Conservation (phyloP, 2,797 vertebrate species). For the Pachyuromys duprasi region DNA sequence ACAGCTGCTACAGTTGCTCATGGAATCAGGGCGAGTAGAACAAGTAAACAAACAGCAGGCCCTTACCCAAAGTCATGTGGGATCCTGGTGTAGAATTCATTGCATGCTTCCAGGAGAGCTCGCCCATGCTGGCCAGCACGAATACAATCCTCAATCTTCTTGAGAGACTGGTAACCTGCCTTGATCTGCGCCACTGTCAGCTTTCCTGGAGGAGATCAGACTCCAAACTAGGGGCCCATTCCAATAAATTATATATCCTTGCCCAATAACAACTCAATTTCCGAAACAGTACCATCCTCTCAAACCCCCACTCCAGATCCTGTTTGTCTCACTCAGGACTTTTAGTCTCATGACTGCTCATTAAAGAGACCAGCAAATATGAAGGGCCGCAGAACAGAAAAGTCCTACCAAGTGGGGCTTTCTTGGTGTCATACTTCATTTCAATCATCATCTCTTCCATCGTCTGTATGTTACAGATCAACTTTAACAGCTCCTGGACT, state of each 20-base stretch:
- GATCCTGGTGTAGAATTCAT: conserved; percentile 96
- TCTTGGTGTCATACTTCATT: conserved; percentile 95
- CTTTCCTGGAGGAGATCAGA: conserved; percentile 89
- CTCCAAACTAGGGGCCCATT: neutral
- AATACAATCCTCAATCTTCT: conserved; percentile 92
- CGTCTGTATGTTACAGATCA: conserved; percentile 93
- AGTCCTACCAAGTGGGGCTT: conserved; percentile 92
- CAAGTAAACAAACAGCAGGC: neutral
- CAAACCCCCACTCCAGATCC: neutral
- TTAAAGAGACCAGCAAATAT: conserved; percentile 1
- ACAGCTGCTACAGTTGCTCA: neutral
- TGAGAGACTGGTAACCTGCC: conserved; percentile 92
- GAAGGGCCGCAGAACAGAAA: neutral
- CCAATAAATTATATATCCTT: neutral
- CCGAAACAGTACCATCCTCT: neutral
- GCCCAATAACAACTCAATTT: neutral
- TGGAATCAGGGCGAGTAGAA: neutral
- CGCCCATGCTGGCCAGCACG: conserved; percentile 86
- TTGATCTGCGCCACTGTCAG: conserved; percentile 93
- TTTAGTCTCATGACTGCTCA: neutral
- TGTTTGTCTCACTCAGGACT: conserved; percentile 4
- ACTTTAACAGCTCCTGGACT: conserved; percentile 91
- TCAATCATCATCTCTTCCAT: conserved; percentile 96
- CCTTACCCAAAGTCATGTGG: conserved; percentile 95
- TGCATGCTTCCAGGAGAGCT: conserved; percentile 93